Conservation (phyloP, 2,797 vertebrate genomes). For the Nannoperca obscura region DNA sequence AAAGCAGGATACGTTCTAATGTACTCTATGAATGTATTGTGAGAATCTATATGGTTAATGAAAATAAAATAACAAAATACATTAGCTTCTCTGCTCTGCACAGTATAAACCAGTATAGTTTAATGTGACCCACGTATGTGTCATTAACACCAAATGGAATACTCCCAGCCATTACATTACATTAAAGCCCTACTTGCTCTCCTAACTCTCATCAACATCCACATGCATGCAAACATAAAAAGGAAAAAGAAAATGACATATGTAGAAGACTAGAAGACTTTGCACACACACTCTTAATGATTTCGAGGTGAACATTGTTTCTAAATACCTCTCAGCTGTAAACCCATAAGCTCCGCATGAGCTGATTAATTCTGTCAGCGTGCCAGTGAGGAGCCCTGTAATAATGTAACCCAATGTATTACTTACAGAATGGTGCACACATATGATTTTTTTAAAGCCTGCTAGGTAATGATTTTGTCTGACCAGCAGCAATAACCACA, state of each 20-base stretch:
- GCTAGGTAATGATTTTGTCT: constrained; percentile 47
- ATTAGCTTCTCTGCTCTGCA: constrained; percentile 19
- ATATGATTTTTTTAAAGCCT: constrained; percentile 50
- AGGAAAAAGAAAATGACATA: neutral
- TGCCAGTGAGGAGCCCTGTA: constrained; percentile 43
- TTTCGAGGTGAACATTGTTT: constrained; percentile 56
- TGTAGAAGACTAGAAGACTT: neutral
- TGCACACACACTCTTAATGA: constrained; percentile 11
- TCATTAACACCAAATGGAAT: constrained; percentile 54
- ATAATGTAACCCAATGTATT: constrained; percentile 60
- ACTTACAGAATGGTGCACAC: constrained; percentile 60
- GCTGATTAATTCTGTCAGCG: constrained; percentile 63
- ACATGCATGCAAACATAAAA: neutral
- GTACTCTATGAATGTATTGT: neutral
- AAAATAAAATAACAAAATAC: constrained; percentile 9
- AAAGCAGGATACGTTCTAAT: neutral
- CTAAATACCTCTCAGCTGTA: constrained; percentile 63
- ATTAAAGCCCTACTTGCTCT: constrained; percentile 57
- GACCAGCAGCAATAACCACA: constrained; percentile 55
- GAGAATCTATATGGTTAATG: constrained; percentile 4
- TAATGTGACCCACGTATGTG: constrained; percentile 51
- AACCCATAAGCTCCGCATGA: constrained; percentile 48
- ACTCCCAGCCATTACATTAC: constrained; percentile 51
- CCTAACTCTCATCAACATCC: constrained; percentile 31
- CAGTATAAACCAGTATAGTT: constrained; percentile 29